Evolutionary conservation across 92 coral and sea anemone genomes (phyloP).

Genomic region (Palythoa grandis): DNA sequence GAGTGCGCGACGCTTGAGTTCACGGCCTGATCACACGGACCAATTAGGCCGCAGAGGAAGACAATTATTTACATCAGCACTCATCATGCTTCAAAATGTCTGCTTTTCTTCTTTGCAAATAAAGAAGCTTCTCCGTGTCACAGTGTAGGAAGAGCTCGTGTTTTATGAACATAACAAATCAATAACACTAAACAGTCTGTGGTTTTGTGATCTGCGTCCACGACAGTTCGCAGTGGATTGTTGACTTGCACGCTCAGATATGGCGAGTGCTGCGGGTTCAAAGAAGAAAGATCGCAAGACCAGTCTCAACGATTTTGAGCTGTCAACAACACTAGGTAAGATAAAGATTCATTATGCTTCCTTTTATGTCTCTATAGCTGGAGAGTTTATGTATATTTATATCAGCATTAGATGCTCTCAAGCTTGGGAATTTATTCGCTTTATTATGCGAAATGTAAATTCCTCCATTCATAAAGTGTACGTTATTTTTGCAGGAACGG

Average conservation of each 20-base stretch:
- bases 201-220: slow-evolving; percentile 2
- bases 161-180: background rate
- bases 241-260: slow-evolving; percentile 17
- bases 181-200: background rate
- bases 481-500: slow-evolving; percentile 76
- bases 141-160: background rate
- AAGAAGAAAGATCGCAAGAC: slow-evolving; percentile 83
- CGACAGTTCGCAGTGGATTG: background rate
- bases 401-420: slow-evolving; percentile 16
- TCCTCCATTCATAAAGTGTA: slow-evolving; percentile 2
- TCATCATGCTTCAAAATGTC: slow-evolving; percentile 58
- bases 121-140: slow-evolving; percentile 9
- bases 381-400: slow-evolving; percentile 36
- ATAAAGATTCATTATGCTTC: background rate
- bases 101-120: slow-evolving; percentile 50
- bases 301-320: slow-evolving; percentile 66
- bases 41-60: slow-evolving; percentile 34
- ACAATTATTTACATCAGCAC: slow-evolving; percentile 31
- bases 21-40: slow-evolving; percentile 31
- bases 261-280: slow-evolving; percentile 70
- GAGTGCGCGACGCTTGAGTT: slow-evolving; percentile 29
- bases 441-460: background rate
- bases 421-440: slow-evolving; percentile 22
- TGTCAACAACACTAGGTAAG: slow-evolving; percentile 92
- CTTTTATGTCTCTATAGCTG: background rate